A percentile compares a stretch with the other conserved stretches of the same genome.
Conservation (phyloP, 2,113 vertebrate species). For the Neoarius graeffei region DNA sequence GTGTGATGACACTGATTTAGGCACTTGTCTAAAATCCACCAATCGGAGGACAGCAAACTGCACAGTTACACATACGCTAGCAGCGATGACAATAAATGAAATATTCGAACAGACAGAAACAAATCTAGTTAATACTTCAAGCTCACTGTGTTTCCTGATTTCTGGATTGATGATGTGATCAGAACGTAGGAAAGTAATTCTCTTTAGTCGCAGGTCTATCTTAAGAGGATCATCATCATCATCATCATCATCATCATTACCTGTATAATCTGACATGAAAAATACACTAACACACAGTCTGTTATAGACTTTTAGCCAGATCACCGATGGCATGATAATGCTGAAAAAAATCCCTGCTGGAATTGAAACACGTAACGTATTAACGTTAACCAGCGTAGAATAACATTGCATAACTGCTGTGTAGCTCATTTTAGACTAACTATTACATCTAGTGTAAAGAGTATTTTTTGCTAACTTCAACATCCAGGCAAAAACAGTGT, state of each 20-base stretch:
- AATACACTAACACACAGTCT: background rate
- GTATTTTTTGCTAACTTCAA: background rate
- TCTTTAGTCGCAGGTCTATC: no score
- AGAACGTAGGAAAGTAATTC: no score
- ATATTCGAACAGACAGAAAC: background rate
- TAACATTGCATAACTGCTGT: background rate
- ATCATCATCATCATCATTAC: no score
- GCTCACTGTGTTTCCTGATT: no score
- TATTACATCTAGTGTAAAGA: background rate
- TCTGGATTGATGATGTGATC: no score
- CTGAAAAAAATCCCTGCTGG: background rate
- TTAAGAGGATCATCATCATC: no score
- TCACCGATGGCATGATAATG: background rate
- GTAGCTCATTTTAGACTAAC: background rate
- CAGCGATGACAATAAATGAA: background rate
- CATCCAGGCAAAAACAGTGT: background rate
- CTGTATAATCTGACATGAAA: background rate
- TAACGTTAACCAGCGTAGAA: background rate
- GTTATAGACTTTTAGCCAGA: background rate
- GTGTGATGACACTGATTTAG: no score
- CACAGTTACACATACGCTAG: background rate
- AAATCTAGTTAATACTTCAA: no score
- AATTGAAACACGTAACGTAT: no score
- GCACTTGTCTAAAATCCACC: background rate
- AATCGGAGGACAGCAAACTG: background rate